Evolutionary conservation across 2,113 vertebrate genomes (phyloP), one percentile per base, ranked within the genome.

Genomic region (Rallus limicola): DNA sequence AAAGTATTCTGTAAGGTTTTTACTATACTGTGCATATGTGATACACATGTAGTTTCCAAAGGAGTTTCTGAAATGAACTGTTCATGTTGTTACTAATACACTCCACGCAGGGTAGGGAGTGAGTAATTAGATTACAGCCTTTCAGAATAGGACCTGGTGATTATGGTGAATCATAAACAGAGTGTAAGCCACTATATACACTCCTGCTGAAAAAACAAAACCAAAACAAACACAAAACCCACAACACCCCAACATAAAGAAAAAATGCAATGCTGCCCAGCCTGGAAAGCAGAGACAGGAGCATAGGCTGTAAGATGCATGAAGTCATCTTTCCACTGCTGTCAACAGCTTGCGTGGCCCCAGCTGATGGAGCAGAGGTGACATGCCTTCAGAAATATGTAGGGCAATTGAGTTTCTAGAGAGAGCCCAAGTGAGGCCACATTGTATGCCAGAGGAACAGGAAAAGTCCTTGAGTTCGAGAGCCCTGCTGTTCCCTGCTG

Each of bases 261-360:
- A 92, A 92, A 92, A 13, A 12, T 11, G n/a, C 48, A 90, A 76
- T 3, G 3, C 59, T 4, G 16, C 71, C 88, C 79, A 92, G 77
- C 58, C 89, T 91, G 83, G 91, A 95, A 96, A 91, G 86, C 86
- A 91, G 77, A 94, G 77, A 64, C 4, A 40, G 33, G 38, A 95
- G 83, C 56, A 64, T 29, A 62, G 81, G 72, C 89, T 89, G 74
- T 77, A 92, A 93, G 77, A 91, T 0, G 3, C 74, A 82, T 93
- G 70, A 97, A 97, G 82, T 95, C 86, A 95, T 92, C 93, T 91
- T 92, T 93, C 86, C 86, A 87, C 58, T 89, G 83, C 77, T 95
- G 86, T 95, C 93, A 96, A 96, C 91, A 91, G 81, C 65, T 60
- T 16, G 4, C 31, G 1, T 11, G 70, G 91, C 86, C 86, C 55